Percentiles rank a stretch among this genome's conserved stretches.
These are phyloP conservation scores for Chaetodon auriga DNA, from an alignment of 2,113 vertebrate genomes.

Conservation along the genomic window DNA sequence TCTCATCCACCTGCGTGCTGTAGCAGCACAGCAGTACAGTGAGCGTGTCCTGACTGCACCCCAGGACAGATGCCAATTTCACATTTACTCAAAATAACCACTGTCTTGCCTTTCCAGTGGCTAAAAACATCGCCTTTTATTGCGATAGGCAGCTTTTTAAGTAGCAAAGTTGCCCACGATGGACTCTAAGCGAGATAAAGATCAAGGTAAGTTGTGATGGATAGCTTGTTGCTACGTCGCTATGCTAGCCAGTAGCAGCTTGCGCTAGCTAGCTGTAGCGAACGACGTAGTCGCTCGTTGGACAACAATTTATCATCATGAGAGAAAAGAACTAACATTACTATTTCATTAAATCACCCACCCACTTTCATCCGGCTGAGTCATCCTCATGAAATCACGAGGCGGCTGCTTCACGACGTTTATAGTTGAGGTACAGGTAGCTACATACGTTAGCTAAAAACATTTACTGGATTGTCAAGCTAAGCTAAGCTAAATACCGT, in stretches of 20 bases:
- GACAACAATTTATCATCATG: slow-evolving; percentile 28
- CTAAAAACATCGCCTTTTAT: slow-evolving; percentile 1
- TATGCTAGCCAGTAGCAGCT: slow-evolving; percentile 62
- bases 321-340: not conserved
- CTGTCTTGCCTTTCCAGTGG: not conserved
- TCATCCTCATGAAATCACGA: slow-evolving; percentile 25
- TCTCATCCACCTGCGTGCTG: slow-evolving; percentile 56
- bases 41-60: slow-evolving; percentile 50
- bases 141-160: not conserved
- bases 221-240: slow-evolving; percentile 73
- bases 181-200: slow-evolving; percentile 84
- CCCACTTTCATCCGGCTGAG: slow-evolving; percentile 51
- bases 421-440: slow-evolving; percentile 17
- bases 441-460: slow-evolving; percentile 36
- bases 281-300: slow-evolving; percentile 5
- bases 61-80: slow-evolving; percentile 61
- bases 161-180: slow-evolving; percentile 66
- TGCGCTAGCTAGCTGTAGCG: slow-evolving; percentile 42
- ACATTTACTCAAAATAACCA: slow-evolving; percentile 22
- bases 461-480: slow-evolving; percentile 9
- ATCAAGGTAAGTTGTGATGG: slow-evolving; percentile 80
- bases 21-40: slow-evolving; percentile 36
- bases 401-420: slow-evolving; percentile 12
- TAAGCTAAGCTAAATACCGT: slow-evolving; percentile 12
- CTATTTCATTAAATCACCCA: slow-evolving; percentile 35